Evolutionary conservation across 2,888 invertebrate genomes (phyloP).

Genomic region (Congeria kusceri): DNA sequence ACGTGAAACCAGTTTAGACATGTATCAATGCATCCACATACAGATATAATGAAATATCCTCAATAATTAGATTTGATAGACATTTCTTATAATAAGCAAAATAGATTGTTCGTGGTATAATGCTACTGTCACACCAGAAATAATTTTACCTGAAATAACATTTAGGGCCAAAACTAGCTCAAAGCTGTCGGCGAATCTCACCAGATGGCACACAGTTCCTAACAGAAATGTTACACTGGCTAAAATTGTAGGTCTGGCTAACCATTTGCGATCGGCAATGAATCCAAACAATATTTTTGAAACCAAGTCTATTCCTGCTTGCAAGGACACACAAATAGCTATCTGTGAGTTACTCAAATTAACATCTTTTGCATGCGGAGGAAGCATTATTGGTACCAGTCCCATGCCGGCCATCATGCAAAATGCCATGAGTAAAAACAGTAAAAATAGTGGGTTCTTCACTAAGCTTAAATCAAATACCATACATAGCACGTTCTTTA

Average conservation of each 20-base stretch:
- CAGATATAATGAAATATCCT: too few relatives aligned
- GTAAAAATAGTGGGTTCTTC: constrained; percentile 35
- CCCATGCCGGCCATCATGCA: constrained; percentile 26
- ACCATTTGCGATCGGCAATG: constrained; percentile 38
- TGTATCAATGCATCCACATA: too few relatives aligned
- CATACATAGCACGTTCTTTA: constrained; percentile 15
- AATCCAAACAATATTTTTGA: constrained; percentile 31
- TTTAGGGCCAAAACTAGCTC: constrained; percentile 27
- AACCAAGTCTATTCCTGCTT: constrained; percentile 47
- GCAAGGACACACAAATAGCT: constrained; percentile 49
- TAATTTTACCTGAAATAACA: constrained; percentile 24
- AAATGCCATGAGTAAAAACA: constrained; percentile 32
- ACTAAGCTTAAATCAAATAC: constrained; percentile 37
- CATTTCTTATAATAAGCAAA: too few relatives aligned
- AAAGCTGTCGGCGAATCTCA: constrained; percentile 27
- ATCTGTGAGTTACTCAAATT: constrained; percentile 42
- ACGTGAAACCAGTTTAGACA: too few relatives aligned
- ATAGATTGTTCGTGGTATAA: too few relatives aligned
- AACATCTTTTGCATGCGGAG: constrained; percentile 57
- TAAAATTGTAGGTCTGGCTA: constrained; percentile 31
- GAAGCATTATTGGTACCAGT: constrained; percentile 47
- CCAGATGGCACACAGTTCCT: constrained; percentile 34
- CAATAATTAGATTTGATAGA: too few relatives aligned
- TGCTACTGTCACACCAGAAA: too few relatives aligned
- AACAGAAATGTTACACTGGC: constrained; percentile 12